phyloP scores from a whole-genome alignment of 2,888 invertebrate species.

The Oxystoma pomonae region DNA sequence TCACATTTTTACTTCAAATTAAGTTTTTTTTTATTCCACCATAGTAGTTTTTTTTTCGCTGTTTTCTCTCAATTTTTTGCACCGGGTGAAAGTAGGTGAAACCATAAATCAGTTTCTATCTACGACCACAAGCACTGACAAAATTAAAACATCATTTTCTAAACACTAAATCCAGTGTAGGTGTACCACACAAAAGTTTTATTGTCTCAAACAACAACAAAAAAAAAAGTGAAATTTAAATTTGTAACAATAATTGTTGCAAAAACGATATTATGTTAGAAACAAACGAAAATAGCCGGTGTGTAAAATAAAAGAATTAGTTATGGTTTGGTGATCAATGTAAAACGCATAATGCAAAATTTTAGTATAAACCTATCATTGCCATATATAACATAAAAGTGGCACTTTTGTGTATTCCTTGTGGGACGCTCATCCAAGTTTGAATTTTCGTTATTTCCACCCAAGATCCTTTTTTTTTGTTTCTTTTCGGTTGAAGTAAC shows the following conservation, averaged over 20 bases:
- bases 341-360: background rate
- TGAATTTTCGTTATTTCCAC: too few relatives aligned
- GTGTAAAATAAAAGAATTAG: background rate
- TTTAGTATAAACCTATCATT: too few relatives aligned
- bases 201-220: background rate
- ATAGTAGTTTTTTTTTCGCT: too few relatives aligned
- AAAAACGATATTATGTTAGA: background rate
- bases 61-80: too few relatives aligned
- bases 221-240: background rate
- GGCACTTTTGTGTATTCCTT: too few relatives aligned
- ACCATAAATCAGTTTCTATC: background rate
- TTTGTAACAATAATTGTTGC: background rate
- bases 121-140: background rate
- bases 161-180: background rate
- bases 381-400: too few relatives aligned
- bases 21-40: too few relatives aligned
- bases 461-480: too few relatives aligned
- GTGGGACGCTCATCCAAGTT: too few relatives aligned
- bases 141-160: background rate
- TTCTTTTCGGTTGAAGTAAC: too few relatives aligned
- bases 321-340: background rate
- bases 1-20: too few relatives aligned
- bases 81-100: background rate
- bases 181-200: too few relatives aligned
- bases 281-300: background rate